A percentile compares a stretch with the other conserved stretches of the same genome.
These are phyloP conservation scores for Dolichallabes microphthalmus DNA, from an alignment of 2,113 vertebrate species.

Conservation along the genomic window DNA sequence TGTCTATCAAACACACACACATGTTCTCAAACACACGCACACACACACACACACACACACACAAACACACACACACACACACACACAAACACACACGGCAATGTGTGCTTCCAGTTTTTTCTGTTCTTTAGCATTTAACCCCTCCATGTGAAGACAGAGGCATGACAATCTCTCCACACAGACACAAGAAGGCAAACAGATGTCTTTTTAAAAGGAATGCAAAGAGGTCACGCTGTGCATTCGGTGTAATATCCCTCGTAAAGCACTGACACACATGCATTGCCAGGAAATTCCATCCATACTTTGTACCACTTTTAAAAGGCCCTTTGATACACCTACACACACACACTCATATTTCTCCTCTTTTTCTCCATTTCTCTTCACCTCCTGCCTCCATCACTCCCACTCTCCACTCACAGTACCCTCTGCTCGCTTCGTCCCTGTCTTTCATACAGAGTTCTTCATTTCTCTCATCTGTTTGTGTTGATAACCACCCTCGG, in stretches of 20 bases:
- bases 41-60: constrained; percentile 9
- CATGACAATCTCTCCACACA: neutral
- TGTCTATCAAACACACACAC: neutral
- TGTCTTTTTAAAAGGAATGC: neutral
- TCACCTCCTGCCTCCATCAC: constrained; percentile 17
- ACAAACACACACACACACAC: neutral
- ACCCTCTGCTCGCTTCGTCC: constrained; percentile 8
- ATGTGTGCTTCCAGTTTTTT: neutral
- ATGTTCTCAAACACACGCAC: neutral
- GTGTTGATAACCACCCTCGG: constrained; percentile 41
- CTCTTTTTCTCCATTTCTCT: constrained; percentile 24
- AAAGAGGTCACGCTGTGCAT: neutral
- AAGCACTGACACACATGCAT: neutral
- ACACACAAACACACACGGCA: constrained; percentile 1
- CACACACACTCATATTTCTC: neutral
- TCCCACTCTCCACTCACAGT: neutral
- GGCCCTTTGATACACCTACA: constrained; percentile 25
- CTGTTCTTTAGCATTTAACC: constrained; percentile 19
- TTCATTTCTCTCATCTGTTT: constrained; percentile 45
- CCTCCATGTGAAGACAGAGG: neutral
- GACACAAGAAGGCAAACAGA: neutral
- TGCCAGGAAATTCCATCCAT: neutral
- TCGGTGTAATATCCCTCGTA: neutral
- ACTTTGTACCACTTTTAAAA: constrained; percentile 20
- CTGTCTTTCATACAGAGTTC: constrained; percentile 33